Evolutionary conservation across 2,113 vertebrate genomes (phyloP), one percentile per base, ranked within the genome.

Genomic region (Oceanodroma tethys): DNA sequence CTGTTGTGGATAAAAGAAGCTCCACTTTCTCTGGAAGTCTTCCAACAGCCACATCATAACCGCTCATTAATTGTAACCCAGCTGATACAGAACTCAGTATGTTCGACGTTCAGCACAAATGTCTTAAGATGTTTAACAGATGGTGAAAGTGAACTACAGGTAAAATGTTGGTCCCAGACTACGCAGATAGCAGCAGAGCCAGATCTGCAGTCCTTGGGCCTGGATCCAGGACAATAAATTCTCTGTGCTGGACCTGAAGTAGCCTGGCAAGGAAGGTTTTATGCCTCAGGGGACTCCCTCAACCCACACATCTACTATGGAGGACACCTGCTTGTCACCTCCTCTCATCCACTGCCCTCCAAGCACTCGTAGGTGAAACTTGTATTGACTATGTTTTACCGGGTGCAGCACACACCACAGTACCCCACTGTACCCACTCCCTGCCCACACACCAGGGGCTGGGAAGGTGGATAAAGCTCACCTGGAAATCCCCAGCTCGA

Each of bases 71-170:
- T 97, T 94, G 93, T 82, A 94, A 94, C 68, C 83, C 75, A 95
- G 72, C 79, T 93, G 89, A 95, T 97, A 95, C 18, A 60, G 80
- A 95, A 84, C 59, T 78, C 19, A 2, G 67, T 80, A 59, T 86
- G 83, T 95, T 81, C 25, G 9, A 93, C 4, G 7, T 81, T 63
- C 68, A 78, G 94, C 73, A 43, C 86, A 81, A 95, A 92, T 75
- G 81, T 82, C 90, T 92, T 62, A 88, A 97, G 94, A 95, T 80
- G 78, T 95, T 95, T 93, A 95, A 97, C 91, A 97, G 95, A 96
- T 95, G 95, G 86, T 68, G 71, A 94, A 94, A 97, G 66, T 62
- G 89, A 94, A 81, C 62, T 94, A 66, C 84, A 95, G 96, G 96
- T 95, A 87, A 96, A 97, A 90, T 83, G 86, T 55, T 93, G 78